Evolutionary conservation across 2,888 invertebrate genomes (phyloP).

Genomic region (Ormyrus pomaceus): DNA sequence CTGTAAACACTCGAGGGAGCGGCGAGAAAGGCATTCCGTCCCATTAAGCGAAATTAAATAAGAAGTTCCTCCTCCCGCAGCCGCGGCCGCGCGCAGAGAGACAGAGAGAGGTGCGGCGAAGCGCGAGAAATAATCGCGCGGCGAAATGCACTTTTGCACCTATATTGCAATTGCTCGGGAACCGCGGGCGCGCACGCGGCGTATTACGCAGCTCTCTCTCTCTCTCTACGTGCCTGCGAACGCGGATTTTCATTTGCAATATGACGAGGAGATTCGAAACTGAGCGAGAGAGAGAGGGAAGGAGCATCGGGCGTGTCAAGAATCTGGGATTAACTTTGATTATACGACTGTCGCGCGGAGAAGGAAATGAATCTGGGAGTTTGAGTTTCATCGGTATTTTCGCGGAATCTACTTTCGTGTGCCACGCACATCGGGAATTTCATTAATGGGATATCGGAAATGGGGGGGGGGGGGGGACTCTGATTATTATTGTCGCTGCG

Average conservation of each 20-base stretch:
- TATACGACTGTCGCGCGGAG: conserved; percentile 18
- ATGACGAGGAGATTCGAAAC: neutral
- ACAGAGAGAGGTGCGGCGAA: neutral
- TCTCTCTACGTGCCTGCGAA: neutral
- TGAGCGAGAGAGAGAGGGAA: neutral
- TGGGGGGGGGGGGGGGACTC: neutral
- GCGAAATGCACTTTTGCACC: conserved; percentile 1
- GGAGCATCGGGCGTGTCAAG: conserved; percentile 30
- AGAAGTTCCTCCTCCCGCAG: no score
- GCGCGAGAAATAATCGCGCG: no score
- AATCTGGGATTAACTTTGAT: conserved; percentile 52
- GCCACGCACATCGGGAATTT: neutral
- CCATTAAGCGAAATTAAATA: no score
- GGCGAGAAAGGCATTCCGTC: no score
- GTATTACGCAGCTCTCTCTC: conserved; percentile 23
- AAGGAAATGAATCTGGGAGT: conserved; percentile 42
- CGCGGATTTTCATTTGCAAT: conserved; percentile 47
- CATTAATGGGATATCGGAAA: conserved; percentile 20
- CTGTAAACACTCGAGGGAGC: no score
- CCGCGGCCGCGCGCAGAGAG: neutral
- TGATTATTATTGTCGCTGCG: neutral
- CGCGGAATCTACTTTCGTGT: conserved; percentile 25
- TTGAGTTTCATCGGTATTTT: conserved; percentile 46
- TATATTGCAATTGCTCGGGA: neutral
- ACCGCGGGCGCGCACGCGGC: neutral